Percentiles rank a stretch among this genome's conserved stretches.
Evolutionary conservation across 2,797 vertebrate species (phyloP).

Genomic region (Siniperca obscura): DNA sequence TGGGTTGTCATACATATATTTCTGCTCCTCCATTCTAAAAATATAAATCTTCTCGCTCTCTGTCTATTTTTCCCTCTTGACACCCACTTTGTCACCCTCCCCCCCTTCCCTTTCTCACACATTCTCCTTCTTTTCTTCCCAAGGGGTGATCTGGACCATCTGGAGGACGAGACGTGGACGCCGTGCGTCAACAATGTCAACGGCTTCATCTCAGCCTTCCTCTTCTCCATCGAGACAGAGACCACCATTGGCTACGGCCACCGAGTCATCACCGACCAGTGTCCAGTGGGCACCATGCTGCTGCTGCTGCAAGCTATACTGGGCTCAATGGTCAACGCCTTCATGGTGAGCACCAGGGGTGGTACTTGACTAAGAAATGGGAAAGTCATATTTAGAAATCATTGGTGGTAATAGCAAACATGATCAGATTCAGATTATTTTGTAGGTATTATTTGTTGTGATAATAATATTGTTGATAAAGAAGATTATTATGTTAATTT

Average conservation of each 20-base stretch:
- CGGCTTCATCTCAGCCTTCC: constrained; percentile 95
- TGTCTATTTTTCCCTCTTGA: constrained; percentile 58
- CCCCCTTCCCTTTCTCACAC: constrained; percentile 41
- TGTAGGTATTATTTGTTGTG: neutral
- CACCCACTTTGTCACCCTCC: constrained; percentile 54
- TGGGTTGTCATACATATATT: constrained; percentile 33
- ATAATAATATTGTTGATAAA: neutral
- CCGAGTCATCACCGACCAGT: constrained; percentile 96
- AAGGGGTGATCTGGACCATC: constrained; percentile 95
- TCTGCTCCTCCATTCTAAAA: constrained; percentile 58
- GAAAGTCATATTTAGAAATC: neutral
- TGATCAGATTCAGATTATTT: neutral
- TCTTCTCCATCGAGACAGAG: constrained; percentile 98
- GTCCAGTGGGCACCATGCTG: constrained; percentile 94
- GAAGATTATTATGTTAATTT: neutral
- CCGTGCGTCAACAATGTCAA: constrained; percentile 98
- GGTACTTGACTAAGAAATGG: neutral
- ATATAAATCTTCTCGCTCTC: constrained; percentile 52
- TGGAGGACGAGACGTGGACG: constrained; percentile 92
- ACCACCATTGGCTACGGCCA: constrained; percentile 97
- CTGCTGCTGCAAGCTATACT: constrained; percentile 96
- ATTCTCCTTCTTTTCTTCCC: constrained; percentile 22
- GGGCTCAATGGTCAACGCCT: constrained; percentile 98
- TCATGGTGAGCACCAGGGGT: constrained; percentile 87
- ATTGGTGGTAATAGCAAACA: neutral